Evolutionary conservation across 2,797 vertebrate species (phyloP).

Genomic region (Morus bassanus): DNA sequence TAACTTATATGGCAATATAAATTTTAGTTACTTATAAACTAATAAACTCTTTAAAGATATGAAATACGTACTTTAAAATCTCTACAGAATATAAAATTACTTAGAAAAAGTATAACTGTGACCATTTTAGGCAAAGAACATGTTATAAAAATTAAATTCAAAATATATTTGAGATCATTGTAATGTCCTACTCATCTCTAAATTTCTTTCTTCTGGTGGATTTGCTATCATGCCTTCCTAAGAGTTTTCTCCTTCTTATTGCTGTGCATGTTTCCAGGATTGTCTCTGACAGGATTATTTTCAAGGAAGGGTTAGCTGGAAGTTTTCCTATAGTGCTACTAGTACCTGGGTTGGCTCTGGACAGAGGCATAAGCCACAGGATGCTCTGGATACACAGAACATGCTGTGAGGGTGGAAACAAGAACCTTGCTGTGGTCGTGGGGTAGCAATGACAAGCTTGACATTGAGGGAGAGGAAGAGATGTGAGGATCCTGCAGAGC

Average conservation of each 20-base stretch:
- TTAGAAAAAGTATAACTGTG: too few species aligned
- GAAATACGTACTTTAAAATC: too few species aligned
- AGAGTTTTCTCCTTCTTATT: neutral
- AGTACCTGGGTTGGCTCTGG: neutral
- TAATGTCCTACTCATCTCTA: too few species aligned
- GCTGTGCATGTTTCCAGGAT: neutral
- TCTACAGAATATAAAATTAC: too few species aligned
- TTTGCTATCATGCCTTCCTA: too few species aligned
- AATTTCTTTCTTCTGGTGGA: too few species aligned
- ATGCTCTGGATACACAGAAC: neutral
- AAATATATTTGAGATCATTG: too few species aligned
- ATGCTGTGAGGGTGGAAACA: neutral
- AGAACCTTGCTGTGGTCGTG: neutral
- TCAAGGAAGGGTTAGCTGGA: neutral
- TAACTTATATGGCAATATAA: too few species aligned
- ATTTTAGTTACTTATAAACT: too few species aligned
- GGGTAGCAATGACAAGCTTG: neutral
- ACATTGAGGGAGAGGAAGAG: neutral
- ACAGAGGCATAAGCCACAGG: neutral
- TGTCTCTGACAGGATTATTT: neutral
- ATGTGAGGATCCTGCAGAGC: neutral
- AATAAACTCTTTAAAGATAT: too few species aligned
- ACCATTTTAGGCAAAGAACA: too few species aligned
- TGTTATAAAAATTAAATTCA: too few species aligned
- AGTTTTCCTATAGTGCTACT: neutral